These are phyloP conservation scores for Dromiciops gliroides DNA, from an alignment of 2,113 vertebrate genomes.

Conservation along the genomic window DNA sequence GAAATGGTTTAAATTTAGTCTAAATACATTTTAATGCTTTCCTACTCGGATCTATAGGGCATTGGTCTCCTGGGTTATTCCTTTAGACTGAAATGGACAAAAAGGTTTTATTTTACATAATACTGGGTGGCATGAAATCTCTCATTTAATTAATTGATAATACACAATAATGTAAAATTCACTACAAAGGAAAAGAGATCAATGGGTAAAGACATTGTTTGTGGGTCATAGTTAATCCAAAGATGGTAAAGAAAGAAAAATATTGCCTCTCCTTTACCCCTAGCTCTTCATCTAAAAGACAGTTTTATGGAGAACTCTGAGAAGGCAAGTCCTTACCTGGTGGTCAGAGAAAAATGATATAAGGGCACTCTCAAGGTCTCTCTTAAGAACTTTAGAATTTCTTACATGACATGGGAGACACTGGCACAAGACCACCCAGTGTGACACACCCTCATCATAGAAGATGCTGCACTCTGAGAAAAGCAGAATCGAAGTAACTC, in stretches of 20 bases:
- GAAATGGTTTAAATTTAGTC: not conserved
- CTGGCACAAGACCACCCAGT: too few species aligned
- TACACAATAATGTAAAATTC: not conserved
- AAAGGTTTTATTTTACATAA: not conserved
- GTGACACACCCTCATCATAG: too few species aligned
- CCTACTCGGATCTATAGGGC: not conserved
- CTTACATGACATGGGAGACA: too few species aligned
- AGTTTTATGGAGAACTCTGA: too few species aligned
- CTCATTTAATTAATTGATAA: not conserved
- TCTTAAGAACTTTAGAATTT: too few species aligned
- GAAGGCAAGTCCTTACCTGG: too few species aligned
- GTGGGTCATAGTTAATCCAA: not conserved
- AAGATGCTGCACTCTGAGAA: too few species aligned
- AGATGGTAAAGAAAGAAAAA: not conserved
- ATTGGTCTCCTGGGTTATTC: not conserved
- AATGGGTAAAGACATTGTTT: not conserved
- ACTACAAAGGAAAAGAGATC: not conserved
- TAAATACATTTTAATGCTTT: not conserved
- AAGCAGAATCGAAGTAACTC: too few species aligned
- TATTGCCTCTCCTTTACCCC: not conserved
- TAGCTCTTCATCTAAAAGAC: not conserved
- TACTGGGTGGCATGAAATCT: not conserved
- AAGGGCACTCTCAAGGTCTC: too few species aligned
- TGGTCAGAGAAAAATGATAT: too few species aligned
- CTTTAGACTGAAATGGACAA: not conserved